Evolutionary conservation across 2,113 vertebrate genomes (phyloP).

Genomic region (Psammodynastes pulverulentus): DNA sequence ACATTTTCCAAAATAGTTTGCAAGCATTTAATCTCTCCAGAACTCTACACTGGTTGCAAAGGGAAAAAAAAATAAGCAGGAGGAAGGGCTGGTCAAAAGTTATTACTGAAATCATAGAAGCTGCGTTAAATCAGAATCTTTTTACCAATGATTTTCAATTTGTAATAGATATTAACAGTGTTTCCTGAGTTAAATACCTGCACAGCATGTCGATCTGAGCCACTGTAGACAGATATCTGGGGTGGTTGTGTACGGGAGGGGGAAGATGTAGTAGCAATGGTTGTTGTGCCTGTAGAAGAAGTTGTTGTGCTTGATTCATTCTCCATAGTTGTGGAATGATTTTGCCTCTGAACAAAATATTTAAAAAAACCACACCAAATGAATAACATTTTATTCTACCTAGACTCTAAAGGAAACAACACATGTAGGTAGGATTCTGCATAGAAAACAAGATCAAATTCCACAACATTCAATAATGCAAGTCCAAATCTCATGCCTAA

Average conservation of each 20-base stretch:
- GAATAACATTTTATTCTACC: not conserved
- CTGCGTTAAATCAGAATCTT: not conserved
- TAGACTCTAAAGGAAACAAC: not conserved
- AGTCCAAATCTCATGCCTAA: not conserved
- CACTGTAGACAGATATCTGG: constrained; percentile 80
- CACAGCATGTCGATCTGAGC: constrained; percentile 84
- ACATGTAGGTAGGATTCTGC: not conserved
- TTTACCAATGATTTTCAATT: not conserved
- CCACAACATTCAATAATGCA: not conserved
- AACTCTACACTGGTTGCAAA: not conserved
- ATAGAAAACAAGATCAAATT: not conserved
- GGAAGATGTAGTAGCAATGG: constrained; percentile 65
- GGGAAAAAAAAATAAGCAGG: not conserved
- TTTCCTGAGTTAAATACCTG: constrained; percentile 72
- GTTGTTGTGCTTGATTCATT: constrained; percentile 73
- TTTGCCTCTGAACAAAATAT: constrained; percentile 58
- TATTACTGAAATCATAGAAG: not conserved
- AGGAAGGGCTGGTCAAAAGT: not conserved
- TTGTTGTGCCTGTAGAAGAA: constrained; percentile 72
- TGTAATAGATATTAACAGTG: rapidly evolving
- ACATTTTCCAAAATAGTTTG: not conserved
- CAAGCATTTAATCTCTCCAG: not conserved
- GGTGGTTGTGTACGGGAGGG: constrained; percentile 73
- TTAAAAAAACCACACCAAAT: not conserved
- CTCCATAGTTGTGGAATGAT: constrained; percentile 71